Evolutionary conservation across 2,888 invertebrate species (phyloP), one percentile per base, ranked within the genome.

Genomic region (Ophion costatus): DNA sequence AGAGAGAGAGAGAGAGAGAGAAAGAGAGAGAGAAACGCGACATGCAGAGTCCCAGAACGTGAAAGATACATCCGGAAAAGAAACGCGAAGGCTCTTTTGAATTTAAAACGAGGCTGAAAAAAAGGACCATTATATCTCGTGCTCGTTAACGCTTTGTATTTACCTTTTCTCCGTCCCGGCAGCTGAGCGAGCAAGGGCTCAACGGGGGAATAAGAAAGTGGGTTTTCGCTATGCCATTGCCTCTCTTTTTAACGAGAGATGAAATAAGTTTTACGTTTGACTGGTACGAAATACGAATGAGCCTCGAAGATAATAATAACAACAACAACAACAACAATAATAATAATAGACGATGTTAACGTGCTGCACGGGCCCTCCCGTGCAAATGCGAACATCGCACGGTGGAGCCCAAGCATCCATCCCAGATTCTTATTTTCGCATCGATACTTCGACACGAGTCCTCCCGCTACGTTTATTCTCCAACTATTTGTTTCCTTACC

Each of bases 131-230:
- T 85, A 85, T 85, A 83, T 85, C 80, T 77, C 56, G 80, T 83
- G 85, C 85, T 85, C 85, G 85, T 85, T 85, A 85, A 85, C 85
- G 85, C 85, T 85, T 85, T 85, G 85, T 85, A 83, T 85, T 85
- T 85, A 85, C 85, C 82, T 85, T 85, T 83, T 85, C 75, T 75
- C 75, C 61, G 80, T 74, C 69, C 67, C 45, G 78, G 85, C 64
- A 78, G 77, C 73, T 51, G 80, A 77, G 64, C 77, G 85, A 85
- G 85, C 85, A 83, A 59, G 66, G 59, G 22, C 69, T 70, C 84
- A 75, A 77, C 82, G 77, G 56, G 70, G 75, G 82, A 77, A 69
- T 56, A 80, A 80, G 74, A 82, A 85, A 82, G 77, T 80, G 76
- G 82, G 73, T 70, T 57, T 67, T 45, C 57, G 64, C 59, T 42